These are phyloP conservation scores for Lerista edwardsae DNA, from an alignment of 2,797 vertebrate species.

Conservation along the genomic window DNA sequence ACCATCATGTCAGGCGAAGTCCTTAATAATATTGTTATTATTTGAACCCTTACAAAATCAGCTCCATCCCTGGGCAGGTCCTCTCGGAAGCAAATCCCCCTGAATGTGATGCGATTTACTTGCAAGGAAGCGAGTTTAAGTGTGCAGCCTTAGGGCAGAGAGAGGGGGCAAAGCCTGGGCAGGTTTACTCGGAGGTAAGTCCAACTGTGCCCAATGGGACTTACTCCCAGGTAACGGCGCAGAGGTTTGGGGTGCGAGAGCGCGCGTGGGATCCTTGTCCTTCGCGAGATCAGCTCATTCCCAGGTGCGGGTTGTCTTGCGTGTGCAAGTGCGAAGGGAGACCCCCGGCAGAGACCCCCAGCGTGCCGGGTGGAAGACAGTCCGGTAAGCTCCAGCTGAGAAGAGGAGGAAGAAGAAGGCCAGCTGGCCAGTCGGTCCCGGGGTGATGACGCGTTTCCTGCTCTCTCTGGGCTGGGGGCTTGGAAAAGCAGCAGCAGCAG, in stretches of 20 bases:
- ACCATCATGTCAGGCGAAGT: neutral
- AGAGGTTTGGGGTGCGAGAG: too few relatives aligned
- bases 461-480: slow-evolving; percentile 71
- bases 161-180: neutral
- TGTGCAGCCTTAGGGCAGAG: neutral
- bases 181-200: too few relatives aligned
- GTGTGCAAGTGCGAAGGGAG: neutral
- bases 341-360: neutral
- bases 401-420: neutral
- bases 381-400: neutral
- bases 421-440: slow-evolving; percentile 60
- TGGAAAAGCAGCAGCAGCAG: neutral
- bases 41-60: too few relatives aligned
- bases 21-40: too few relatives aligned
- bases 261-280: neutral
- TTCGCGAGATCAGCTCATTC: neutral
- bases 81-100: neutral
- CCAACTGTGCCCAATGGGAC: too few relatives aligned
- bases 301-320: neutral
- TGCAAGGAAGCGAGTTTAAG: neutral
- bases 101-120: too few relatives aligned
- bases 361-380: neutral
- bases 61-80: neutral
- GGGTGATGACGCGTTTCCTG: slow-evolving; percentile 81
- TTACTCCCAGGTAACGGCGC: too few relatives aligned